Conservation (phyloP, 2,888 invertebrate genomes). For the Odontomyia ornata region DNA sequence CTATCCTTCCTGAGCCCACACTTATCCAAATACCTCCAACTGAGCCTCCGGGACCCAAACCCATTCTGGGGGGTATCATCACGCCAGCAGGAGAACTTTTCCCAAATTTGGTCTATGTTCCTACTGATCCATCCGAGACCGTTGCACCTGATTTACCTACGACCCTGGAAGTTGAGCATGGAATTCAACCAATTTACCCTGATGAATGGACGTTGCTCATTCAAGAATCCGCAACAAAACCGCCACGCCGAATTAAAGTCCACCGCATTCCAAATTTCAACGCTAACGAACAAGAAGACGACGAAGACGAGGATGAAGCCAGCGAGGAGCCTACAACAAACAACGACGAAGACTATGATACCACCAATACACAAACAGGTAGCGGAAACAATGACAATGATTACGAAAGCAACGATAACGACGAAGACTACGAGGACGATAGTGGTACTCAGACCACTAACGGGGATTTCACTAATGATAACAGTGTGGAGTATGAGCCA, state of each 20-base stretch:
- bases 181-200: constrained; percentile 28
- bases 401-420: not conserved
- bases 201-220: constrained; percentile 13
- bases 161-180: not conserved
- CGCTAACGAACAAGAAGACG: not conserved
- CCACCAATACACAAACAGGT: not conserved
- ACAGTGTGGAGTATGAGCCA: not conserved
- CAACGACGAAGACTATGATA: not conserved
- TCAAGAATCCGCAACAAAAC: not conserved
- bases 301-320: not conserved
- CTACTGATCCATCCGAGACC: not conserved
- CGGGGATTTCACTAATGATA: no score
- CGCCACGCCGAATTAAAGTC: not conserved
- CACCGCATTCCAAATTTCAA: not conserved
- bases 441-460: not conserved
- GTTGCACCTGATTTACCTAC: not conserved
- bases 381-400: not conserved
- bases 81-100: constrained; percentile 3
- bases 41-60: not conserved
- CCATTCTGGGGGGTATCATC: not conserved
- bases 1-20: not conserved
- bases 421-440: not conserved
- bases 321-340: not conserved
- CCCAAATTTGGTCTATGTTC: constrained; percentile 20
- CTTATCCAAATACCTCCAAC: not conserved